Percentiles rank a stretch among this genome's conserved stretches.
Evolutionary conservation across 2,113 vertebrate genomes (phyloP).

Genomic region (Hyaena hyaena): DNA sequence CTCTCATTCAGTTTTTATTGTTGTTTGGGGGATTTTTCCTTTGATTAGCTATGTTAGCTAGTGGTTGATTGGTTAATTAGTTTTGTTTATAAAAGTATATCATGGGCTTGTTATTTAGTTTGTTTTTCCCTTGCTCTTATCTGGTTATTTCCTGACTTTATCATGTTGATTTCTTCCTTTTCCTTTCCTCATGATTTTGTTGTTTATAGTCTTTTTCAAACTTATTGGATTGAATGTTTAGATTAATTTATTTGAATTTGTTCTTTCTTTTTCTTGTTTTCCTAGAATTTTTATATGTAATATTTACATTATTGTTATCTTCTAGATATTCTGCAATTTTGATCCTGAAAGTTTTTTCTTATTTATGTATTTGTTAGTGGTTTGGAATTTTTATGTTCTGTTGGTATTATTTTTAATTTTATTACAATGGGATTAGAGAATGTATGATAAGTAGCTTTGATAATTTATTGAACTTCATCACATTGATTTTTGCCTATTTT

Average conservation of each 20-base stretch:
- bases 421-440: background rate
- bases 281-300: background rate
- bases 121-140: background rate
- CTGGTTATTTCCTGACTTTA: background rate
- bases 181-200: background rate
- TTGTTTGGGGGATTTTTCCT: background rate
- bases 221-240: background rate
- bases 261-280: background rate
- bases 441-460: background rate
- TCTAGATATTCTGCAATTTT: constrained; percentile 24
- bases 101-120: background rate
- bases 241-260: background rate
- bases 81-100: constrained; percentile 22
- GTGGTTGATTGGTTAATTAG: background rate
- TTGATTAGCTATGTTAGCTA: background rate
- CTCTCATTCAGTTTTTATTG: background rate
- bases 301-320: background rate
- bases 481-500: background rate
- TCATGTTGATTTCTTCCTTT: background rate
- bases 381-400: background rate
- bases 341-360: background rate
- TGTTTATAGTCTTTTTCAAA: background rate
- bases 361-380: background rate
- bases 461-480: background rate
- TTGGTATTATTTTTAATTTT: background rate